phyloP scores from a whole-genome alignment of 2,797 vertebrate species.

The Clarias pachynema region DNA sequence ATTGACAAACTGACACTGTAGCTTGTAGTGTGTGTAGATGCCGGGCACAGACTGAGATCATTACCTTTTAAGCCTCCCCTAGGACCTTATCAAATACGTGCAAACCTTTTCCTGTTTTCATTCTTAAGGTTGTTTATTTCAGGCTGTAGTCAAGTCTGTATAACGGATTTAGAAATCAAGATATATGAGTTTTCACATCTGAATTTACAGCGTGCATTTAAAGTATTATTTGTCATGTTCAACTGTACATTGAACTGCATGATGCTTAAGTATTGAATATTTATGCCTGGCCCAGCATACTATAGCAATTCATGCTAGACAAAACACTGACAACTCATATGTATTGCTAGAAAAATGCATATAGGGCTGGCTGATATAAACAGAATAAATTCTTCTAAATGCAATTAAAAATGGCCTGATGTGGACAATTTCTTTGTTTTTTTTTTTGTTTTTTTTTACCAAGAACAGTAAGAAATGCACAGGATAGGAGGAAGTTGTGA shows the following conservation, averaged over 20 bases:
- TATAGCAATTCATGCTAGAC: not conserved
- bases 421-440: too few species aligned
- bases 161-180: not conserved
- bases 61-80: slow-evolving; percentile 25
- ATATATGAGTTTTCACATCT: not conserved
- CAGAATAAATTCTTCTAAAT: not conserved
- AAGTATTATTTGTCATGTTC: not conserved
- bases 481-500: not conserved
- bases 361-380: not conserved
- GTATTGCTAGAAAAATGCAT: not conserved
- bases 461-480: not conserved
- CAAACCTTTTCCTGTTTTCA: slow-evolving; percentile 18
- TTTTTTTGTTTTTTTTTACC: not conserved
- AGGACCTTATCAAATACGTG: slow-evolving; percentile 20
- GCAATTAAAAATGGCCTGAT: not conserved
- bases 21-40: slow-evolving; percentile 24
- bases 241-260: not conserved
- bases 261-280: not conserved
- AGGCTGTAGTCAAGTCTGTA: not conserved
- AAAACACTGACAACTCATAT: not conserved
- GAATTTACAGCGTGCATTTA: not conserved
- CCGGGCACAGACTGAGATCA: slow-evolving; percentile 16
- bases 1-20: slow-evolving; percentile 23
- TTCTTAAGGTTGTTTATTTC: slow-evolving; percentile 6
- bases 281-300: not conserved